These are phyloP conservation scores for Drosophila elegans DNA, from an alignment of 1,140 invertebrate genomes.

Conservation along the genomic window DNA sequence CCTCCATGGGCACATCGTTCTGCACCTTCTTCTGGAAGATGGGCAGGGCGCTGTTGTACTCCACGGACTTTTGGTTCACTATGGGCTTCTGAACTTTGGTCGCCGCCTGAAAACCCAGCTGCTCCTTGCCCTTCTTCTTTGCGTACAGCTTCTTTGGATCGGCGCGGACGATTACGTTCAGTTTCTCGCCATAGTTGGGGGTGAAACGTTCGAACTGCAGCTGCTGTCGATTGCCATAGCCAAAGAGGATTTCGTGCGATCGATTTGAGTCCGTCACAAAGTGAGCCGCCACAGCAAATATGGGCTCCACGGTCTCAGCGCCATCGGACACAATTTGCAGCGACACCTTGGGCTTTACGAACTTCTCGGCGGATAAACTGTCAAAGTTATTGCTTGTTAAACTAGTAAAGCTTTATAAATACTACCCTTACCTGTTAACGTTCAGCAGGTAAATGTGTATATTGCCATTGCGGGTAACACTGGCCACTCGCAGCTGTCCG, in stretches of 20 bases:
- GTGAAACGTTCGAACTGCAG: constrained; percentile 89
- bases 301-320: constrained; percentile 86
- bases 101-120: constrained; percentile 58
- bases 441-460: constrained; percentile 91
- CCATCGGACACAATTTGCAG: constrained; percentile 88
- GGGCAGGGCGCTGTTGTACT: constrained; percentile 75
- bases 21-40: constrained; percentile 85
- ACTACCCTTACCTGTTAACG: constrained; percentile 87
- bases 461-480: constrained; percentile 90
- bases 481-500: constrained; percentile 86
- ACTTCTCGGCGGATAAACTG: constrained; percentile 87
- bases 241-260: constrained; percentile 85
- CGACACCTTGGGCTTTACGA: constrained; percentile 89
- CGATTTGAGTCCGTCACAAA: constrained; percentile 85
- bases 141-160: constrained; percentile 85
- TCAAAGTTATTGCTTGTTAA: not conserved
- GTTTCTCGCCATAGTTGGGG: constrained; percentile 86
- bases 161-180: constrained; percentile 86
- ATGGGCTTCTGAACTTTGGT: constrained; percentile 85
- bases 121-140: constrained; percentile 80
- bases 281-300: constrained; percentile 86
- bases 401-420: not conserved
- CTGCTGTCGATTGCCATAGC: constrained; percentile 86
- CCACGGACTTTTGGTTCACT: constrained; percentile 79
- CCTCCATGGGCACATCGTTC: constrained; percentile 91